Evolutionary conservation across 2,113 vertebrate genomes (phyloP).

Genomic region (Aspiorhynchus laticeps): DNA sequence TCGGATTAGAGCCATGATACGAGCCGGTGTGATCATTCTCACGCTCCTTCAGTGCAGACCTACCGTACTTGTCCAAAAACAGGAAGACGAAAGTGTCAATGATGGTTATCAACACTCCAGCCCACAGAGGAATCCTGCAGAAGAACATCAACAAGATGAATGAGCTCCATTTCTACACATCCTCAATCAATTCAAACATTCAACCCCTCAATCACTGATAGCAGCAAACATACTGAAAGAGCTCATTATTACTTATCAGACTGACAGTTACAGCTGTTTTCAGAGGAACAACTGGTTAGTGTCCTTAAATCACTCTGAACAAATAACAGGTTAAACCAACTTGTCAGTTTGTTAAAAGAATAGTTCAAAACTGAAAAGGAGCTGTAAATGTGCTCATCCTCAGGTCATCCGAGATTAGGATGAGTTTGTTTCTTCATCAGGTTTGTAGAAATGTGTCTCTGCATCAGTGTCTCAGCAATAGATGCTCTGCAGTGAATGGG

Average conservation of each 20-base stretch:
- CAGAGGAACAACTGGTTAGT: not conserved
- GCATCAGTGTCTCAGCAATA: too few species aligned
- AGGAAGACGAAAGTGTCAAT: conserved; percentile 94
- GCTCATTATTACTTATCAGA: not conserved
- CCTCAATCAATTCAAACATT: not conserved
- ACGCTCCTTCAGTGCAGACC: not conserved
- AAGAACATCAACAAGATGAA: not conserved
- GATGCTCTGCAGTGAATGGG: too few species aligned
- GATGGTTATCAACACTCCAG: conserved; percentile 95
- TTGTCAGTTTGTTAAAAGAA: too few species aligned
- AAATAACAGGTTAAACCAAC: too few species aligned
- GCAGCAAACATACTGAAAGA: not conserved
- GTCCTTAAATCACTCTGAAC: too few species aligned
- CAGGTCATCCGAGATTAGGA: too few species aligned
- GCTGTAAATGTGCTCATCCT: too few species aligned
- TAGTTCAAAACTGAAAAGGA: too few species aligned
- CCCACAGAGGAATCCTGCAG: conserved; percentile 91
- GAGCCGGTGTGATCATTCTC: not conserved
- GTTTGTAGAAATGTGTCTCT: too few species aligned
- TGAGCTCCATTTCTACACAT: not conserved
- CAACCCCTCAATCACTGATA: not conserved
- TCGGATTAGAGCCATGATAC: not conserved
- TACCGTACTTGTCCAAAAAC: conserved; percentile 96
- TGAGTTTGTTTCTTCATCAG: too few species aligned
- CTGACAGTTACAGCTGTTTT: not conserved